Evolutionary conservation across 2,797 vertebrate genomes (phyloP).

Genomic region (Micropoecilia bifurca): DNA sequence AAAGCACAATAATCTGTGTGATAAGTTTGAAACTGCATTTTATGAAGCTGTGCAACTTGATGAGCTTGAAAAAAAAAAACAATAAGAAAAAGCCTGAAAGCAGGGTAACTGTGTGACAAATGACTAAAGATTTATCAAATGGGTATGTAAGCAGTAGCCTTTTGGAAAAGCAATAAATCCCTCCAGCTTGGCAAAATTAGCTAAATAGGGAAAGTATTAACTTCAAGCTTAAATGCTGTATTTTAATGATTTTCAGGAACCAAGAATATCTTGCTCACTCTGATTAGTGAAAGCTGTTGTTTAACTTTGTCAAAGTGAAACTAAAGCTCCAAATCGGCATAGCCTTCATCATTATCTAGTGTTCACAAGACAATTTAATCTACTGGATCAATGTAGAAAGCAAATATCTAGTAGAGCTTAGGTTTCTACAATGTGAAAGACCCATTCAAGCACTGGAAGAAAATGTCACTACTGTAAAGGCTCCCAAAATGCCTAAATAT

Average conservation of each 20-base stretch:
- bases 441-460: constrained; percentile 26
- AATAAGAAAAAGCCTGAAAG: constrained; percentile 3
- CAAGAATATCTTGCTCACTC: constrained; percentile 65
- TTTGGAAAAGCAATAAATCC: constrained; percentile 57
- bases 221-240: constrained; percentile 69
- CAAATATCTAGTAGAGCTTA: constrained; percentile 30
- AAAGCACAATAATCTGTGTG: not conserved
- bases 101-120: not conserved
- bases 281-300: constrained; percentile 73
- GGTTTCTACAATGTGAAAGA: constrained; percentile 19
- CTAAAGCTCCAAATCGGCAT: constrained; percentile 60
- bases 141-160: constrained; percentile 36
- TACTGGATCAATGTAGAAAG: constrained; percentile 45
- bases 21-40: constrained; percentile 1
- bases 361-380: constrained; percentile 62
- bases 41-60: constrained; percentile 16
- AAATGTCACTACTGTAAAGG: not conserved
- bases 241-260: constrained; percentile 68
- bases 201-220: constrained; percentile 65
- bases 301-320: constrained; percentile 68
- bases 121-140: constrained; percentile 47
- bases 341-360: constrained; percentile 58
- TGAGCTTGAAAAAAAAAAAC: constrained; percentile 16
- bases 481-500: not conserved
- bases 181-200: constrained; percentile 60